These are phyloP conservation scores for Ceratoteleas bidentatus DNA, from an alignment of 1,140 invertebrate species.

Conservation along the genomic window DNA sequence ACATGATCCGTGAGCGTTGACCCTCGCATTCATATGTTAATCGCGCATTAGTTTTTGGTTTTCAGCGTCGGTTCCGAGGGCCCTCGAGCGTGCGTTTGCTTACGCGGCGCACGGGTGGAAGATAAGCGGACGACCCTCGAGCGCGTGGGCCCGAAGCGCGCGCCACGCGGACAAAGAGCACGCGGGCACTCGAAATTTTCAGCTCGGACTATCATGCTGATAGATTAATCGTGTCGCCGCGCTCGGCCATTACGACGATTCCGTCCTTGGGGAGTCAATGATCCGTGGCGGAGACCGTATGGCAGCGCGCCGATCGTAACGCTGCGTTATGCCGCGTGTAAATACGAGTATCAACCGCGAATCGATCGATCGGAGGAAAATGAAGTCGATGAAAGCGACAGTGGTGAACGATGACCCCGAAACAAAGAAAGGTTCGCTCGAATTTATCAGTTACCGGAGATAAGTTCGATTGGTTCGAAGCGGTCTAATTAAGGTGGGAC, in stretches of 20 bases:
- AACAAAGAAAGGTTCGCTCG: too few relatives aligned
- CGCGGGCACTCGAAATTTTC: slow-evolving; percentile 57
- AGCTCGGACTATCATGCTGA: slow-evolving; percentile 42
- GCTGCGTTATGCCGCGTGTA: slow-evolving; percentile 30
- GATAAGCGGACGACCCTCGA: slow-evolving; percentile 54
- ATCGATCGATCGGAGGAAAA: slow-evolving; percentile 5
- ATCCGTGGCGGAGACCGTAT: slow-evolving; percentile 63
- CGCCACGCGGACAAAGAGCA: slow-evolving; percentile 36
- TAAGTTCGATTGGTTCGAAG: too few relatives aligned
- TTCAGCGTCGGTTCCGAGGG: too few relatives aligned
- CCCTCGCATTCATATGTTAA: slow-evolving; percentile 64
- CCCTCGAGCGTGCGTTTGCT: slow-evolving; percentile 39
- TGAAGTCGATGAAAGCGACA: slow-evolving; percentile 22
- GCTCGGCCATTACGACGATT: slow-evolving; percentile 30
- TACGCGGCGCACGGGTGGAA: slow-evolving; percentile 31
- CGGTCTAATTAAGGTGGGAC: too few relatives aligned
- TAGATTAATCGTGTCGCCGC: slow-evolving; percentile 61
- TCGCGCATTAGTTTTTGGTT: slow-evolving; percentile 48
- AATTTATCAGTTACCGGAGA: too few relatives aligned
- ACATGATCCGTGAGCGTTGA: slow-evolving; percentile 46
- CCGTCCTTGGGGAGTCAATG: slow-evolving; percentile 64
- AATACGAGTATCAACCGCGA: slow-evolving; percentile 54
- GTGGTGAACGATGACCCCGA: neutral
- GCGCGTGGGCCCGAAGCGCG: slow-evolving; percentile 19
- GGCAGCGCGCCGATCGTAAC: slow-evolving; percentile 34